A percentile compares a stretch with the other conserved stretches of the same genome.
These are phyloP conservation scores for Agrypnia vestita DNA, from an alignment of 1,140 invertebrate genomes.

Conservation along the genomic window DNA sequence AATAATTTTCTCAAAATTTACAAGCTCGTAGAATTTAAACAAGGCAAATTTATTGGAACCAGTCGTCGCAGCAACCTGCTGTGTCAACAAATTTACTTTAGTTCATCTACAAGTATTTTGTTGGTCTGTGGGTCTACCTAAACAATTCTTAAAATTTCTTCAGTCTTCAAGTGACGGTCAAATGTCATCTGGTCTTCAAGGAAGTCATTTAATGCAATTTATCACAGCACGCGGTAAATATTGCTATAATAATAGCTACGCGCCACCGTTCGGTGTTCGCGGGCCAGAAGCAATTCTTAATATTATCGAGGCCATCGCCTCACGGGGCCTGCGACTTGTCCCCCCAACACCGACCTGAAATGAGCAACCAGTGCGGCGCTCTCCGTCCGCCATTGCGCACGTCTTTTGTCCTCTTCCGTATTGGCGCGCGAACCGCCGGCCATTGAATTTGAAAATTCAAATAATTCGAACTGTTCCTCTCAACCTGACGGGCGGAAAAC, in stretches of 20 bases:
- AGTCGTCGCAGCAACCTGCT: too few relatives aligned
- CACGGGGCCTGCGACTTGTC: slow-evolving; percentile 37
- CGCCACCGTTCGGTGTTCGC: slow-evolving; percentile 9
- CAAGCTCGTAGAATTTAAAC: too few relatives aligned
- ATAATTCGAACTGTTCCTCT: slow-evolving; percentile 12
- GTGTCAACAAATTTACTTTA: too few relatives aligned
- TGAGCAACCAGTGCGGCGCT: slow-evolving; percentile 10
- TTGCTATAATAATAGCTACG: not conserved
- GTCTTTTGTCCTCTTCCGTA: not conserved
- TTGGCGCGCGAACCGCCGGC: slow-evolving; percentile 27
- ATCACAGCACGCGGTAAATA: not conserved
- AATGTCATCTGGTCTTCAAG: too few relatives aligned
- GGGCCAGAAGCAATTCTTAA: slow-evolving; percentile 42
- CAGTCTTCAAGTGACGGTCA: too few relatives aligned
- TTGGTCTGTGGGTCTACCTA: too few relatives aligned
- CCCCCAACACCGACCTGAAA: slow-evolving; percentile 17
- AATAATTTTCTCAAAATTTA: too few relatives aligned
- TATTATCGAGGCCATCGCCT: slow-evolving; percentile 43
- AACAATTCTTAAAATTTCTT: too few relatives aligned
- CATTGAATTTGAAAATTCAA: slow-evolving; percentile 18
- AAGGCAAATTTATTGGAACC: too few relatives aligned
- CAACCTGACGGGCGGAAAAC: slow-evolving; percentile 4
- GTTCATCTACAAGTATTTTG: too few relatives aligned
- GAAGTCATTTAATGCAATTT: too few relatives aligned
- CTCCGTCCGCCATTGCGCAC: slow-evolving; percentile 36